Conservation (phyloP, 2,888 invertebrate genomes). For the Cheilosia vulpina region DNA sequence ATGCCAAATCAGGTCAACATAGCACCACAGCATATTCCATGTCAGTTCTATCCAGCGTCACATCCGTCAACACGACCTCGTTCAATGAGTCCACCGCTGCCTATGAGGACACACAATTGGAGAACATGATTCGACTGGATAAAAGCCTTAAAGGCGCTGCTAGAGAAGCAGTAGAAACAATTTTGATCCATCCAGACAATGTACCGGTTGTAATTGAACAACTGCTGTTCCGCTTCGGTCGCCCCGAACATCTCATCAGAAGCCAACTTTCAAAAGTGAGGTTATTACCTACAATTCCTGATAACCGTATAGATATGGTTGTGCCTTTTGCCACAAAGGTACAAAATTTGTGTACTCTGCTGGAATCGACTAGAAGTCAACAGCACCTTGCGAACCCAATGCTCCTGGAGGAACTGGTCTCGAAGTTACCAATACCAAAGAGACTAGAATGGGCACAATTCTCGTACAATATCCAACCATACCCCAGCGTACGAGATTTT, state of each 20-base stretch:
- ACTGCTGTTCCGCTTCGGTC: not conserved
- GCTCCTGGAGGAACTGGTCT: not conserved
- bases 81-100: too few species aligned
- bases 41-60: too few species aligned
- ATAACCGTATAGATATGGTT: not conserved
- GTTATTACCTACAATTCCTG: not conserved
- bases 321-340: not conserved
- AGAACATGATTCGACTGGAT: not conserved
- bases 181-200: not conserved
- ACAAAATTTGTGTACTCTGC: not conserved
- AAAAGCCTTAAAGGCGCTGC: not conserved
- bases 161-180: not conserved
- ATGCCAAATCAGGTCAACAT: too few species aligned
- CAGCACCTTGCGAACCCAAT: not conserved
- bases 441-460: not conserved
- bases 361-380: not conserved
- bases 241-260: not conserved
- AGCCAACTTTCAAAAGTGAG: not conserved
- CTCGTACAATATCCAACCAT: not conserved
- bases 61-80: too few species aligned
- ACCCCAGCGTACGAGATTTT: not conserved
- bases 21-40: too few species aligned
- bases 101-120: not conserved
- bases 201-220: not conserved
- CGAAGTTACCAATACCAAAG: not conserved